Conservation (phyloP, 2,797 vertebrate species). For the Artibeus jamaicensis region DNA sequence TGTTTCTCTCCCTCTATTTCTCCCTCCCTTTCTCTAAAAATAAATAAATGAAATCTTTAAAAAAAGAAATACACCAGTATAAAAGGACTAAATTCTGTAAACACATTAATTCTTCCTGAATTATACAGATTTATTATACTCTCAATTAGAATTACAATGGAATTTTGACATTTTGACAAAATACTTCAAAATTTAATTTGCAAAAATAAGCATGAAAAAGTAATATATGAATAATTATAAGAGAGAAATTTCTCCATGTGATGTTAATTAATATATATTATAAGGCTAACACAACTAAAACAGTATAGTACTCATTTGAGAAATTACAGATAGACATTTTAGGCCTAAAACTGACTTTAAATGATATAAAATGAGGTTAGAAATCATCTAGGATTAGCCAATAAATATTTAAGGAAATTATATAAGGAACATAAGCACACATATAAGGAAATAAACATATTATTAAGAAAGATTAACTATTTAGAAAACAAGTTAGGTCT, state of each 20-base stretch:
- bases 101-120: slow-evolving; percentile 26
- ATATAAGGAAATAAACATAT: not conserved
- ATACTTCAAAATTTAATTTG: slow-evolving; percentile 5
- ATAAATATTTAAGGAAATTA: not conserved
- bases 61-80: not conserved
- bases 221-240: not conserved
- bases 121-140: not conserved
- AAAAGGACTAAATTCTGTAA: not conserved
- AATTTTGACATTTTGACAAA: slow-evolving; percentile 19
- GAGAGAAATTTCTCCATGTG: not conserved
- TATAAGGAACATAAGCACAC: not conserved
- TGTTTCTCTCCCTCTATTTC: not conserved
- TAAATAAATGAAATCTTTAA: not conserved
- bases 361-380: not conserved
- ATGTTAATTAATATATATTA: not conserved
- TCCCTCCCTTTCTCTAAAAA: not conserved
- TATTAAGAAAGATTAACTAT: slow-evolving; percentile 23
- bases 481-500: not conserved
- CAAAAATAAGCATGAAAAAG: slow-evolving; percentile 10
- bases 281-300: not conserved
- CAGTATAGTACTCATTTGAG: not conserved
- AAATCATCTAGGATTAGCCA: not conserved
- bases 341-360: not conserved
- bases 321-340: not conserved
- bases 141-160: not conserved